Percentiles rank a stretch among this genome's conserved stretches.
phyloP scores from a whole-genome alignment of 2,113 vertebrate species.

The Oreochromis niloticus region DNA sequence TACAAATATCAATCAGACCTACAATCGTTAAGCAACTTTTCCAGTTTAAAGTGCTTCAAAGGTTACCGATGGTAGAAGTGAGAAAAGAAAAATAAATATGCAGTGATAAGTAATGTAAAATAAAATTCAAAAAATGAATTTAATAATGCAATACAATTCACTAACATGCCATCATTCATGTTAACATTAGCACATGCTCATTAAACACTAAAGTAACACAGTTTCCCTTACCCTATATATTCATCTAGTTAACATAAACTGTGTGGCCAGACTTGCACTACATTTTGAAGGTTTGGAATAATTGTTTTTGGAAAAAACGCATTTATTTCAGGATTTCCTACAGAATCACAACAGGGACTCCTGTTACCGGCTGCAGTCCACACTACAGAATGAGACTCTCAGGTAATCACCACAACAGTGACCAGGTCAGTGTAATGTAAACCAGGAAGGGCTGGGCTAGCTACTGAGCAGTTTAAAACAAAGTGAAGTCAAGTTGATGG shows the following conservation, averaged over 20 bases:
- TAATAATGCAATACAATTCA: background rate
- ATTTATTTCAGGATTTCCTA: background rate
- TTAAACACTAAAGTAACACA: background rate
- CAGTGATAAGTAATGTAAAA: background rate
- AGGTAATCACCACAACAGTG: background rate
- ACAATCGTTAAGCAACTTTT: fast-evolving
- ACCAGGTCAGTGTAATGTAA: background rate
- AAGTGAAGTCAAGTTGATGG: background rate
- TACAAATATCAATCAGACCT: background rate
- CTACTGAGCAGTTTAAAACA: background rate
- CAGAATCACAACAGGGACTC: background rate
- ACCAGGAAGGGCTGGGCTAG: background rate
- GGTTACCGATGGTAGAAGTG: background rate
- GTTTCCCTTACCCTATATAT: background rate
- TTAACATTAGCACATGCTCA: background rate
- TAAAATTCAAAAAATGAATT: fast-evolving
- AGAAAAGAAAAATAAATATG: background rate
- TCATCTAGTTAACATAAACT: background rate
- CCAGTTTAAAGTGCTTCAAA: background rate
- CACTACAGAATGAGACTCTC: background rate
- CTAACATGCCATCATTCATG: background rate
- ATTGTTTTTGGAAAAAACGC: fast-evolving
- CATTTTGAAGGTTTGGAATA: background rate
- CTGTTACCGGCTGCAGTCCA: background rate
- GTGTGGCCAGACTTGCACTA: background rate